Percentiles rank a stretch among this genome's conserved stretches.
These are phyloP conservation scores for Athalia circularis DNA, from an alignment of 2,888 invertebrate species.

Conservation along the genomic window DNA sequence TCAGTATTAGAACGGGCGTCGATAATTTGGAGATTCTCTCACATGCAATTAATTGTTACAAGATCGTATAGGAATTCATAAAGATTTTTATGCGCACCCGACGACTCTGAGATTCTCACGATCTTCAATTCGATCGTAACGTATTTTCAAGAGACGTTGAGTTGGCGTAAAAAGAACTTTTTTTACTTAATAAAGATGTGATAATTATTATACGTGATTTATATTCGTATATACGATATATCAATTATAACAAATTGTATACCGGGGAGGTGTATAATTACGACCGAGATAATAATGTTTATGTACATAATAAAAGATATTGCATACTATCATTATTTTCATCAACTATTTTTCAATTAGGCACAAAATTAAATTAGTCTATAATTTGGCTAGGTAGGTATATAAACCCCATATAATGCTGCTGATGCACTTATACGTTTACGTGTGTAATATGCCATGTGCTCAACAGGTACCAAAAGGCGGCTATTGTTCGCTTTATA, in stretches of 20 bases:
- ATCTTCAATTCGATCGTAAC: too few species aligned
- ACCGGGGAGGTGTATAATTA: slow-evolving; percentile 5
- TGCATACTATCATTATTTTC: slow-evolving; percentile 13
- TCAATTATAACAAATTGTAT: background rate
- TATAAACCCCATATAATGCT: background rate
- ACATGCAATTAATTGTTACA: too few species aligned
- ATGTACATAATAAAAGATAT: background rate
- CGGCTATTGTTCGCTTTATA: slow-evolving; percentile 18
- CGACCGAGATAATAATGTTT: background rate
- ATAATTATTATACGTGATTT: too few species aligned
- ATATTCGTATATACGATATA: too few species aligned
- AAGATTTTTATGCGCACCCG: too few species aligned
- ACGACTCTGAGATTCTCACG: too few species aligned
- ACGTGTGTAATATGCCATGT: background rate
- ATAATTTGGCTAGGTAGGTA: slow-evolving; percentile 12
- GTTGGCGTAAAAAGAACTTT: too few species aligned
- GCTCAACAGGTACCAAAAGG: slow-evolving; percentile 33
- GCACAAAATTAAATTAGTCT: slow-evolving; percentile 36
- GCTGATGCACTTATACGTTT: slow-evolving; percentile 10
- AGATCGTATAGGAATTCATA: too few species aligned
- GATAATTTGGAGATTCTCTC: too few species aligned
- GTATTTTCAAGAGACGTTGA: too few species aligned
- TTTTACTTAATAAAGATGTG: too few species aligned
- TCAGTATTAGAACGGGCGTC: too few species aligned
- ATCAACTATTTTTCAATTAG: slow-evolving; percentile 24